Evolutionary conservation across 2,797 vertebrate species (phyloP).

Genomic region (Epinephelus coioides): DNA sequence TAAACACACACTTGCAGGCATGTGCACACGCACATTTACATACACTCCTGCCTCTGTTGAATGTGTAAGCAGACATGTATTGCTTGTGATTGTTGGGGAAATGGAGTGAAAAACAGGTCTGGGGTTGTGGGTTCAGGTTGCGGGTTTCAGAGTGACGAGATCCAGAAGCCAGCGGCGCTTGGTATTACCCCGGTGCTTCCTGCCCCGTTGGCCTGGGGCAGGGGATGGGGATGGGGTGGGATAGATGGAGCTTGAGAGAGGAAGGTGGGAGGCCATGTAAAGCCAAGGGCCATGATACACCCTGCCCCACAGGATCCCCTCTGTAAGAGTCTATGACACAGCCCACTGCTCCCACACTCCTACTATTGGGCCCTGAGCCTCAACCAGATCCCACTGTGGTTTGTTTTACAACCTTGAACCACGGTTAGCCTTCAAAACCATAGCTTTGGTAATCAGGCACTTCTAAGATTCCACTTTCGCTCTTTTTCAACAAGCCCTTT

Average conservation of each 20-base stretch:
- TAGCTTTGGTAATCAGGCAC: conserved; percentile 65
- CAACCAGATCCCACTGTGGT: conserved; percentile 79
- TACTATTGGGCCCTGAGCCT: conserved; percentile 58
- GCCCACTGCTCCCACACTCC: conserved; percentile 70
- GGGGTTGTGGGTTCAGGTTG: conserved; percentile 80
- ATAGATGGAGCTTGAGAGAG: conserved; percentile 43
- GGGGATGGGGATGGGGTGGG: conserved; percentile 25
- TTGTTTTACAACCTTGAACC: conserved; percentile 86
- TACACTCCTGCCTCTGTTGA: conserved; percentile 56
- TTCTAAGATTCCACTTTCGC: conserved; percentile 60
- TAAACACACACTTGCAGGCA: conserved; percentile 45
- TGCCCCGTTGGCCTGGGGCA: conserved; percentile 66
- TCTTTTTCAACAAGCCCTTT: conserved; percentile 59
- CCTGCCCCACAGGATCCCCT: conserved; percentile 65
- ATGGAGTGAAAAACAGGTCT: conserved; percentile 81
- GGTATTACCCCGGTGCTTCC: conserved; percentile 79
- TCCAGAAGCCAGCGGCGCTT: conserved; percentile 80
- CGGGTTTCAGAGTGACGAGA: conserved; percentile 81
- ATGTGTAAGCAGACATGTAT: conserved; percentile 77
- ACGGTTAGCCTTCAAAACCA: conserved; percentile 78
- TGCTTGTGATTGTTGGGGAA: conserved; percentile 80
- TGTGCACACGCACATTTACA: conserved; percentile 40
- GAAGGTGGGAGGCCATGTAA: conserved; percentile 58
- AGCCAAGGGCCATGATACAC: conserved; percentile 63
- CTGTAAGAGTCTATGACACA: conserved; percentile 54